Base-by-base conservation (phyloP, 2,888 invertebrate genomes). In the Zygogramma bicolorata region DNA sequence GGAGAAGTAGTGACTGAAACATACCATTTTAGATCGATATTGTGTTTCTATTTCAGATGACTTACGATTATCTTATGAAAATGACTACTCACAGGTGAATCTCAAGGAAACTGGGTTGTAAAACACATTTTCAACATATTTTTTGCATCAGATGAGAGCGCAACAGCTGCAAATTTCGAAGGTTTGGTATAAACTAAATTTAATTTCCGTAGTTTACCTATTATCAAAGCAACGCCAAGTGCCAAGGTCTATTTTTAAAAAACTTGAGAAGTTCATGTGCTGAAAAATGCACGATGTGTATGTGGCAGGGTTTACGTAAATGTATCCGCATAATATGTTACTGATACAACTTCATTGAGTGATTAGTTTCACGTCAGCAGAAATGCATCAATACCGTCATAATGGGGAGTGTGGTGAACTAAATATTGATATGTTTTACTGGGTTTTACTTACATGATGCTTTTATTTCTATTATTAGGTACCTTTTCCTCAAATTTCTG, bases 221-320 rank as follows among this genome's bases (percentile, higher is more conserved):
- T 66, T 60, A 71, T 66, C 69, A 57, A 46, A 62, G 42, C 42
- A n/a, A 25, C 10, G 22, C 62, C 15, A 62, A 34, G 18, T 71
- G 74, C 73, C 73, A 75, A 71, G 63, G 42, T 62, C 70, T 76
- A 77, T 77, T 77, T 68, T 76, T 77, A 75, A 57, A 31, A 58
- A 66, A 10, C 22, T 53, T 27, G 27, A 66, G 20, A 65, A 57
- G 57, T 57, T 34, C 13, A 18, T 40, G 25, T n/a, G 18, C 3
- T 27, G 10, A 40, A 58, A 66, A 58, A 22, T 66, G 25, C 59
- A 57, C 20, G 18, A 18, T n/a, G 31, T n/a, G 20, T 22, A 63
- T 18, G 3, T 13, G 15, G 22, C 20, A 22, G 42, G 42, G 25
- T 7, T 25, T 27, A 53, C 53, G 53, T 27, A 53, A 53, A 53